A percentile compares a stretch with the other conserved stretches of the same genome.
Evolutionary conservation across 1,140 invertebrate species (phyloP).

Genomic region (Anastrepha obliqua): DNA sequence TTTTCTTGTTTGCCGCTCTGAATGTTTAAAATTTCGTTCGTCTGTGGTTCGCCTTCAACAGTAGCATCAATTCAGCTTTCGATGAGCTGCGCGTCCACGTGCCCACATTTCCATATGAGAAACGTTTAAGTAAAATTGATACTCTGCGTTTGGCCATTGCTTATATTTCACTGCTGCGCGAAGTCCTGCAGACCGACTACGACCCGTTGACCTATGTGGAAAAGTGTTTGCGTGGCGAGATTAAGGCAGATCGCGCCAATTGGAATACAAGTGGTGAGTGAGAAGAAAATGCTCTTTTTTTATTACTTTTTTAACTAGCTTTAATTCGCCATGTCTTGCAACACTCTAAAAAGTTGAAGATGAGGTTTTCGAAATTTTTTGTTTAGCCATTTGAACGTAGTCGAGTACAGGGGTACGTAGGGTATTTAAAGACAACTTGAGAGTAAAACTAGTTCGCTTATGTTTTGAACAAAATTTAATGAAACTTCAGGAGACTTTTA

Average conservation of each 20-base stretch:
- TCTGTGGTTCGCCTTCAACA: slow-evolving; percentile 77
- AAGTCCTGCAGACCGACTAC: slow-evolving; percentile 91
- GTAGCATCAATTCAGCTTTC: slow-evolving; percentile 99
- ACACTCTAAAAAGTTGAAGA: no score
- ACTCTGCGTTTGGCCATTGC: slow-evolving; percentile 96
- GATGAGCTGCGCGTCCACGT: slow-evolving; percentile 95
- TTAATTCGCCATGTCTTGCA: no score
- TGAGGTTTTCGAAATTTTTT: no score
- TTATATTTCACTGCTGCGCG: slow-evolving; percentile 94
- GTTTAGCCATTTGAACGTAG: no score
- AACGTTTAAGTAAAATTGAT: slow-evolving; percentile 97
- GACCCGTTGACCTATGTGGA: slow-evolving; percentile 96
- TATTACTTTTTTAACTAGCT: neutral
- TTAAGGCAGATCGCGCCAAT: slow-evolving; percentile 88
- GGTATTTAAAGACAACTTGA: no score
- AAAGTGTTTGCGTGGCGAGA: slow-evolving; percentile 90
- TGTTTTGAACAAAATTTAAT: no score
- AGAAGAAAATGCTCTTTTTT: neutral
- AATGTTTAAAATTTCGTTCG: no score
- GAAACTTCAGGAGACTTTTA: no score
- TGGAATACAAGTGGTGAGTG: slow-evolving; percentile 96
- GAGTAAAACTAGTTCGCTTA: no score
- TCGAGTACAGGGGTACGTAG: no score
- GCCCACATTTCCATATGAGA: slow-evolving; percentile 99
- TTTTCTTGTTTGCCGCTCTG: slow-evolving; percentile 55